A percentile compares a stretch with the other conserved stretches of the same genome.
phyloP scores from a whole-genome alignment of 1,140 invertebrate genomes.

The Dufourea novaeangliae region DNA sequence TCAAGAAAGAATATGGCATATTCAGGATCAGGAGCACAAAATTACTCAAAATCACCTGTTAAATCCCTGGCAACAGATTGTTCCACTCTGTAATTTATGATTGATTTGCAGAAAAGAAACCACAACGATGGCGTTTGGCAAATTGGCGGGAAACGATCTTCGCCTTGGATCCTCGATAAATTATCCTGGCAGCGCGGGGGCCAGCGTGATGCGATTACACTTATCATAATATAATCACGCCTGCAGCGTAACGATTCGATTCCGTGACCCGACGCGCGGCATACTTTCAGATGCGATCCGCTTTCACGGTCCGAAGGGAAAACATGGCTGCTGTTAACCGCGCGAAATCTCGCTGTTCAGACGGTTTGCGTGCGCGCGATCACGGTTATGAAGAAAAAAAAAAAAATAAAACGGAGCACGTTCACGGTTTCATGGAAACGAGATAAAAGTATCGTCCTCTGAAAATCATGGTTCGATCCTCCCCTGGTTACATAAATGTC shows the following conservation, averaged over 20 bases:
- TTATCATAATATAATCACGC: conserved; percentile 1
- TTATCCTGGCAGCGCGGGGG: background rate
- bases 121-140: background rate
- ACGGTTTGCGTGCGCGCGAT: background rate
- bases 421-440: background rate
- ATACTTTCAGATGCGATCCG: conserved; percentile 27
- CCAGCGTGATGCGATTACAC: background rate
- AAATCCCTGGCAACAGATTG: too few species aligned
- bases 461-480: background rate
- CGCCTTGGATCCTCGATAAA: too few species aligned
- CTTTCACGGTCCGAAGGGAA: conserved; percentile 7
- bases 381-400: background rate
- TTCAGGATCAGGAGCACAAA: too few species aligned
- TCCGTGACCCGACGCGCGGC: background rate
- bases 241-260: background rate
- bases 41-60: too few species aligned
- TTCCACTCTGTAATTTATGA: too few species aligned
- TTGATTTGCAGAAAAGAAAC: background rate
- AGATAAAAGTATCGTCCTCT: background rate
- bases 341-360: conserved; percentile 10
- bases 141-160: background rate
- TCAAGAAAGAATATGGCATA: too few species aligned
- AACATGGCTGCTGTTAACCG: background rate
- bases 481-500: too few species aligned
- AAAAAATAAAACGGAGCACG: background rate